Percentiles rank a stretch among this genome's conserved stretches.
Conservation (phyloP, 2,113 vertebrate species). For the Ceyx cyanopectus region DNA sequence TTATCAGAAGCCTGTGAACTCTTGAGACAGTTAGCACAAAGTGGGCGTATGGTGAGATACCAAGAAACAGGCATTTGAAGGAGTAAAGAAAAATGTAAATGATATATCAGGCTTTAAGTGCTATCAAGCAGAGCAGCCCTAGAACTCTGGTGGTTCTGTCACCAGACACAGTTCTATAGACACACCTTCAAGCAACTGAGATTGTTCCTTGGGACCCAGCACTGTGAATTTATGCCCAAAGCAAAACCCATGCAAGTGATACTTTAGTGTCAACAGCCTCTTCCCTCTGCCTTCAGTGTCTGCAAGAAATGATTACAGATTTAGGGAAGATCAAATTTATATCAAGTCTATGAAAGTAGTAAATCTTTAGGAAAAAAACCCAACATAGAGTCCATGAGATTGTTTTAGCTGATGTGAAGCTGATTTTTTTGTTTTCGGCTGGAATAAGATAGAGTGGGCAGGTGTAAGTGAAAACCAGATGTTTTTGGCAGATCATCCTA, state of each 20-base stretch:
- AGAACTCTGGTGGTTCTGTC: conserved; percentile 39
- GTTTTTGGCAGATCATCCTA: not conserved
- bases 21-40: conserved; percentile 72
- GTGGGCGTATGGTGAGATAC: conserved; percentile 66
- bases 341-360: not conserved
- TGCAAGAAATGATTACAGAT: not conserved
- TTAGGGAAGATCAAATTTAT: not conserved
- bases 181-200: conserved; percentile 15
- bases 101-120: conserved; percentile 26
- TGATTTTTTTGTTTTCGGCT: not conserved
- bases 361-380: not conserved
- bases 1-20: conserved; percentile 70
- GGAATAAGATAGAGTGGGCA: fast-evolving
- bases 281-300: not conserved
- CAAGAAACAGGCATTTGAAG: conserved; percentile 53
- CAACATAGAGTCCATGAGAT: not conserved
- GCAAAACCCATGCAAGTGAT: not conserved
- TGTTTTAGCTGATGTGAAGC: not conserved
- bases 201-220: not conserved
- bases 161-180: not conserved
- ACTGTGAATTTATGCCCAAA: not conserved
- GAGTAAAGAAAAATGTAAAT: conserved; percentile 68
- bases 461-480: not conserved
- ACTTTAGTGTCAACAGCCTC: not conserved
- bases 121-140: not conserved